Evolutionary conservation across 1,140 invertebrate species (phyloP).

Genomic region (Drosophila dunni): DNA sequence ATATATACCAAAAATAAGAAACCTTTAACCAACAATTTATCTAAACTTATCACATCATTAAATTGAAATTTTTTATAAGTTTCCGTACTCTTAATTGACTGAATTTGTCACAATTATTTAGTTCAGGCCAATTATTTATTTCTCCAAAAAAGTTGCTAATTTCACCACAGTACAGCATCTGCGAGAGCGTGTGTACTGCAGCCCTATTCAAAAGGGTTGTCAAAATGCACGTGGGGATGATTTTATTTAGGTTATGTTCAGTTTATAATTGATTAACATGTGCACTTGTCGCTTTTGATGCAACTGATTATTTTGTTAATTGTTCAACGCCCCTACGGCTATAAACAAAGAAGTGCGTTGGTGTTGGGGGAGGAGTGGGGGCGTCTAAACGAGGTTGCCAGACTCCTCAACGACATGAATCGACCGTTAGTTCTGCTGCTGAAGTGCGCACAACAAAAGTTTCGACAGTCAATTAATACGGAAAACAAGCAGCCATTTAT

Average conservation of each 20-base stretch:
- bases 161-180: not conserved
- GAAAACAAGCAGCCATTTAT: constrained; percentile 6
- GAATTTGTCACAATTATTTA: too few relatives aligned
- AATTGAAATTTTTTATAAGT: too few relatives aligned
- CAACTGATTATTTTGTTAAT: constrained; percentile 25
- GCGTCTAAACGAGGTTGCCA: too few relatives aligned
- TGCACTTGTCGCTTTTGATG: constrained; percentile 9
- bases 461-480: constrained; percentile 30
- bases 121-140: too few relatives aligned
- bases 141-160: too few relatives aligned
- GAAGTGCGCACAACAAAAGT: constrained; percentile 9
- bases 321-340: not conserved
- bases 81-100: too few relatives aligned
- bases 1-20: too few relatives aligned
- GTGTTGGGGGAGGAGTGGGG: not conserved
- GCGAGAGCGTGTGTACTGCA: constrained; percentile 6
- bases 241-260: constrained; percentile 4
- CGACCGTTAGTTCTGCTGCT: constrained; percentile 20
- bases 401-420: not conserved
- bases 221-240: too few relatives aligned
- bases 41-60: too few relatives aligned
- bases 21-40: too few relatives aligned
- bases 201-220: not conserved
- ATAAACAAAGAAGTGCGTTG: not conserved
- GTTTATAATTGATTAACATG: constrained; percentile 32